Conservation (phyloP, 2,113 vertebrate species). For the Anoplopoma fimbria region DNA sequence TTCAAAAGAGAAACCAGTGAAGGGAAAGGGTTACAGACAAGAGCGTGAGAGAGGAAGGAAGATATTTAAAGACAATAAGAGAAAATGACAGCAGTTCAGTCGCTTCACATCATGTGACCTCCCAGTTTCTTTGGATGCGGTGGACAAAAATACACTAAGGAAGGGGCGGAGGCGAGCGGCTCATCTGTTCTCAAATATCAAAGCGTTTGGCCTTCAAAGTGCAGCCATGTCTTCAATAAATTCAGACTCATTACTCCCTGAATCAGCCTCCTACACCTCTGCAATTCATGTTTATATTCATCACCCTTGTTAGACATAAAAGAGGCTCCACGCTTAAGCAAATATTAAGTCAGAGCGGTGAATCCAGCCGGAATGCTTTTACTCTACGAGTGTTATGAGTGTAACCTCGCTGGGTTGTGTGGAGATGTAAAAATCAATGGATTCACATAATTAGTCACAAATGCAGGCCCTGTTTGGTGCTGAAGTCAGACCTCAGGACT, state of each 20-base stretch:
- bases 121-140: slow-evolving; percentile 35
- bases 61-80: slow-evolving; percentile 70
- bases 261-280: slow-evolving; percentile 69
- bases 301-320: slow-evolving; percentile 62
- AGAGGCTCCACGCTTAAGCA: slow-evolving; percentile 52
- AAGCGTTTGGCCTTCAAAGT: slow-evolving; percentile 75
- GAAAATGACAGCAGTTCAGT: slow-evolving; percentile 82
- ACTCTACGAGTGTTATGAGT: not conserved
- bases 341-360: slow-evolving; percentile 45
- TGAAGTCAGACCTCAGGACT: slow-evolving; percentile 18
- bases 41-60: slow-evolving; percentile 2
- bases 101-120: slow-evolving; percentile 48
- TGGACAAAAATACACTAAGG: slow-evolving; percentile 60
- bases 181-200: slow-evolving; percentile 68
- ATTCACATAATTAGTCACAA: slow-evolving; percentile 41
- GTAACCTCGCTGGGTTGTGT: slow-evolving; percentile 11
- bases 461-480: not conserved
- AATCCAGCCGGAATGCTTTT: slow-evolving; percentile 39
- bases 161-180: slow-evolving; percentile 34
- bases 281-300: slow-evolving; percentile 79
- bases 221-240: slow-evolving; percentile 64
- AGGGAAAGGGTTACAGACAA: slow-evolving; percentile 30
- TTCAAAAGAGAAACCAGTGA: not conserved
- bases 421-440: slow-evolving; percentile 38
- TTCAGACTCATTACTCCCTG: slow-evolving; percentile 62